Evolutionary conservation across 2,888 invertebrate genomes (phyloP), one percentile per base, ranked within the genome.

Genomic region (Hartigia nigra): DNA sequence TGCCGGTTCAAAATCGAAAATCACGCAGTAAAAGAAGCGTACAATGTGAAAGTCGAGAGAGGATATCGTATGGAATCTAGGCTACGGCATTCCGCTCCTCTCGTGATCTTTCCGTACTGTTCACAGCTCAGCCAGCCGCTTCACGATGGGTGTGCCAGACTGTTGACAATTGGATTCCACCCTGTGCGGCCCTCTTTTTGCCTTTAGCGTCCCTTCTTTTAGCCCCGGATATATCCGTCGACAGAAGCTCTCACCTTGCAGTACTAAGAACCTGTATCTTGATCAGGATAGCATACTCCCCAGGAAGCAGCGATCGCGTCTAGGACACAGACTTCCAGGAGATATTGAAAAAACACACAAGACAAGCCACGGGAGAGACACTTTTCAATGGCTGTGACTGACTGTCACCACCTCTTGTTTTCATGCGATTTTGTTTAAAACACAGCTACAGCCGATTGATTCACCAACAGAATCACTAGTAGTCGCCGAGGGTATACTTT

Each of bases 121-220:
- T 32, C 72, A 72, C 72, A 34, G 31, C 72, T 31, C 72, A 4
- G 14, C 72, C 72, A 72, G 72, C 72, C 72, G 72, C 72, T 31
- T 31, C 72, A 34, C 69, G 77, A 79, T 79, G 79, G 77, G 77
- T 77, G 79, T 77, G 79, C 77, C 79, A 76, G 55, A 79, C 79
- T 85, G 85, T 86, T 86, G 85, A 86, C 86, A 85, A 84, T 84
- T 79, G 80, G 83, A 83, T 82, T 82, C 82, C 81, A 81, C 82
- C 77, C 77, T 32, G 70, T 32, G 55, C 74, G 31, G 70, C 69
- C 76, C 36, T 70, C 37, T 31, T 75, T 12, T 75, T 31, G 75
- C 72, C 31, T 72, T 72, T 31, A 12, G 72, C 72, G 72, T 31
- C 32, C 31, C 72, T 55, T 55, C 55, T 23, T 55, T 9, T 69